Conservation (phyloP, 2,888 invertebrate genomes). For the Cerastis rubricosa region DNA sequence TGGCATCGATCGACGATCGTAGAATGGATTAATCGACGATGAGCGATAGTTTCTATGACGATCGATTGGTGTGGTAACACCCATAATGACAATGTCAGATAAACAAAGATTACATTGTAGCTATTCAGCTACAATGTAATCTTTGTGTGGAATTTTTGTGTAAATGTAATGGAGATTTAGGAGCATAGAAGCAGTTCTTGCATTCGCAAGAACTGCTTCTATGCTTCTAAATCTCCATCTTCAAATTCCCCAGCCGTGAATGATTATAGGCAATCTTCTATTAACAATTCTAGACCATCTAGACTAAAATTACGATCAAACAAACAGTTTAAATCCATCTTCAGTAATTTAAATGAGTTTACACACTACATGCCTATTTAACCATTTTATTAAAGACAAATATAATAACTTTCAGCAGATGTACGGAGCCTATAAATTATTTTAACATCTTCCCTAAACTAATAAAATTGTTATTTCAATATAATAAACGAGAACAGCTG, state of each 20-base stretch:
- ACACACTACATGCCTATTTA: constrained; percentile 36
- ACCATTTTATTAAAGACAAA: constrained; percentile 54
- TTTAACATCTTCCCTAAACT: constrained; percentile 40
- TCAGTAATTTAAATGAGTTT: constrained; percentile 38
- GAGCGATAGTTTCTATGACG: too few species aligned
- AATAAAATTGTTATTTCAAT: constrained; percentile 61
- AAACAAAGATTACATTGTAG: too few species aligned
- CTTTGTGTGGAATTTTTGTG: too few species aligned
- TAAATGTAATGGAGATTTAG: too few species aligned
- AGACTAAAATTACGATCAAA: constrained; percentile 10
- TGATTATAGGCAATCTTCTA: not conserved
- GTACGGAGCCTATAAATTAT: constrained; percentile 54
- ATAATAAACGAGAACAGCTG: constrained; percentile 55
- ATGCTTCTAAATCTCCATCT: too few species aligned
- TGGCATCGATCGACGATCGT: too few species aligned
- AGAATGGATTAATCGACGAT: too few species aligned
- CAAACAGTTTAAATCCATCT: constrained; percentile 24
- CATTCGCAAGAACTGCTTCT: too few species aligned
- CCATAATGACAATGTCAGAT: too few species aligned
- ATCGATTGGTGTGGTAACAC: too few species aligned
- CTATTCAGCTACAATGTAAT: too few species aligned
- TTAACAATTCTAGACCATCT: not conserved
- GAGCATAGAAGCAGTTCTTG: too few species aligned
- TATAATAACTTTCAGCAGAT: constrained; percentile 57
- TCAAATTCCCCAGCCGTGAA: not conserved